Evolutionary conservation across 2,888 invertebrate species (phyloP), one percentile per base, ranked within the genome.

Genomic region (Drosophila mimetica): DNA sequence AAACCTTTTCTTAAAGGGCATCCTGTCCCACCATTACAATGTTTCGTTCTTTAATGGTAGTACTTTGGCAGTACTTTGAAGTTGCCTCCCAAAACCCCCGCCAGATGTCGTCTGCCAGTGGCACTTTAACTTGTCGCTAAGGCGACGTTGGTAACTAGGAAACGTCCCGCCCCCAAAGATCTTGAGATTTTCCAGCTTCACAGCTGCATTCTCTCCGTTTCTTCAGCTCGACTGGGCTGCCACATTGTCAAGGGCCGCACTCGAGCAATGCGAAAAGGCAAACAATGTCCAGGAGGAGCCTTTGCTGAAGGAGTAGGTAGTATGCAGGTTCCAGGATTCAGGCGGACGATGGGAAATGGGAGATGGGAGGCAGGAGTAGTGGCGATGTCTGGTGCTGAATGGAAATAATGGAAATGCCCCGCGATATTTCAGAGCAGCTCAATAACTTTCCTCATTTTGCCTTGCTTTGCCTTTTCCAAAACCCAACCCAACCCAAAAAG

Each of bases 241-340:
- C 65, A 60, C 66, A 66, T 60, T 66, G 55, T 61, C 77, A 65
- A 77, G 75, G 52, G 52, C 58, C 53, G 60, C 67, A 69, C 64
- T 66, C 20, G 37, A 37, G 66, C 34, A 22, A 55, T 58, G 69
- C 77, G 60, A 75, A 77, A 75, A 57, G 75, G 74, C 83, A 75
- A 83, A 79, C 80, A 77, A 81, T 78, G 67, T 71, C 69, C 69
- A 60, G 59, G 59, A 47, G 37, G 2, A 28, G 52, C 51, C 16
- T 13, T 8, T 4, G 47, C n/a, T 39, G 51, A 8, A 46, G 53
- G n/a, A 34, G n/a, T n/a, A n/a, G n/a, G n/a, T 0, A 34, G 20
- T 4, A 3, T 8, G 18, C 30, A 20, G 52, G 39, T 28, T 41
- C 32, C 0, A 20, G 28, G 2, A 11, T 22, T 4, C 34, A 18